Base-by-base conservation (phyloP, 1,140 invertebrate genomes). In the Octopus bimaculoides region DNA sequence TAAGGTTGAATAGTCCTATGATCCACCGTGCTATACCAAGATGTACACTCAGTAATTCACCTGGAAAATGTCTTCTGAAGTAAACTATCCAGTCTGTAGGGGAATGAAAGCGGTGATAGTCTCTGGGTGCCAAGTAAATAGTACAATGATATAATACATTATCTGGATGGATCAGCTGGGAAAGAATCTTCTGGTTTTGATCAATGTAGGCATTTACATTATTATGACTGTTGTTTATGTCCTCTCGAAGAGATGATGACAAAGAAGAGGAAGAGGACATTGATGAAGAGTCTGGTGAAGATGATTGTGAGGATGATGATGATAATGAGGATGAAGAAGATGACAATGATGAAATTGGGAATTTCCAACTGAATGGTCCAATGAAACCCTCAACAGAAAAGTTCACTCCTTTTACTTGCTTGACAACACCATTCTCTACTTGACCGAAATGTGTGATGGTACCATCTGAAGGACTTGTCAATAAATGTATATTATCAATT, bases 41-140 rank as follows among this genome's bases (percentile, higher is more conserved):
- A 90, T 94, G 96, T 0, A 99, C 98, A 79, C 96, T 97, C 8
- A 99, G 88, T 5, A 99, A 88, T 89, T 98, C 95, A 53, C 97
- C 96, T 89, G 93, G 92, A 90, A 98, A 97, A 91, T 98, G 96
- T 85, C 96, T 92, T 75, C 97, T 91, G 84, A 95, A 94, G 14
- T 91, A 91, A 12, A 97, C 93, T 52, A 92, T 92, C 97, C 97
- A 99, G 81, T 97, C 93, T 9, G 94, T 93, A 0, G 98, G 95
- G 8, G 97, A 98, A 91, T 99, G 98, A 89, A 99, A 99, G 77
- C 96, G 92, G 88, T 99, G 98, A 91, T 99, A 99, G 89, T 99
- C 97, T n/a, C 97, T 97, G 0, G 98, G 98, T 5, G 97, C 97
- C 80, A 99, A 91, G 89, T 99, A 99, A 83, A 99, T 95, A 6